These are phyloP conservation scores for Nothocercus nigrocapillus DNA, from an alignment of 2,113 vertebrate species.

Conservation along the genomic window DNA sequence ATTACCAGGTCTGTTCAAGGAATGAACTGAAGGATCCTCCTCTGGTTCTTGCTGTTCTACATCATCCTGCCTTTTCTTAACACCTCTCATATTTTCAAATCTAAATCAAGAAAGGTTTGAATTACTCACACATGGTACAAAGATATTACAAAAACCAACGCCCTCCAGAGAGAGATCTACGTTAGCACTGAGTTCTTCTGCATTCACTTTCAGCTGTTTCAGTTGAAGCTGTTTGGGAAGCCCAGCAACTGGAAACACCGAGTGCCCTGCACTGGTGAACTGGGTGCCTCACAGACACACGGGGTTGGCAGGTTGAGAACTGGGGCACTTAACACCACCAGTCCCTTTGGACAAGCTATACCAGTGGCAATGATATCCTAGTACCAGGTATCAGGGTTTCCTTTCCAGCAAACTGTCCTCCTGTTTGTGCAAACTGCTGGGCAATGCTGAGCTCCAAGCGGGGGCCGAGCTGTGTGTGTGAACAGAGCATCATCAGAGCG, in stretches of 20 bases:
- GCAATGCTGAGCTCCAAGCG: not conserved
- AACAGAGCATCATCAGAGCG: not conserved
- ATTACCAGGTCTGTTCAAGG: not conserved
- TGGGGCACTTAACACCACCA: not conserved
- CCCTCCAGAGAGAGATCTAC: not conserved
- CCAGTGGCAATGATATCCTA: fast-evolving
- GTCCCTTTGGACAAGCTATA: not conserved
- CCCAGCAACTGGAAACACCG: not conserved
- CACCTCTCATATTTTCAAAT: fast-evolving
- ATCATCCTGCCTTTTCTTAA: not conserved
- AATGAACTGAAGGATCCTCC: not conserved
- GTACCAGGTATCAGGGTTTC: too few species aligned
- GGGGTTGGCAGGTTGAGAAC: fast-evolving
- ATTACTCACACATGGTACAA: not conserved
- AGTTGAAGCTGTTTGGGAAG: not conserved
- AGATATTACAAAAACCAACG: not conserved
- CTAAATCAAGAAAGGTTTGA: not conserved
- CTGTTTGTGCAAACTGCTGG: not conserved
- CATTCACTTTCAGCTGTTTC: not conserved
- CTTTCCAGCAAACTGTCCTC: not conserved
- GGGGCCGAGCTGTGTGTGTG: fast-evolving
- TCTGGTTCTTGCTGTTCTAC: not conserved
- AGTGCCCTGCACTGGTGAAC: not conserved
- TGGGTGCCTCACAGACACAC: not conserved
- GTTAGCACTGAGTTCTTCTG: not conserved